phyloP scores from a whole-genome alignment of 2,113 vertebrate species.

The Ophiodon elongatus region DNA sequence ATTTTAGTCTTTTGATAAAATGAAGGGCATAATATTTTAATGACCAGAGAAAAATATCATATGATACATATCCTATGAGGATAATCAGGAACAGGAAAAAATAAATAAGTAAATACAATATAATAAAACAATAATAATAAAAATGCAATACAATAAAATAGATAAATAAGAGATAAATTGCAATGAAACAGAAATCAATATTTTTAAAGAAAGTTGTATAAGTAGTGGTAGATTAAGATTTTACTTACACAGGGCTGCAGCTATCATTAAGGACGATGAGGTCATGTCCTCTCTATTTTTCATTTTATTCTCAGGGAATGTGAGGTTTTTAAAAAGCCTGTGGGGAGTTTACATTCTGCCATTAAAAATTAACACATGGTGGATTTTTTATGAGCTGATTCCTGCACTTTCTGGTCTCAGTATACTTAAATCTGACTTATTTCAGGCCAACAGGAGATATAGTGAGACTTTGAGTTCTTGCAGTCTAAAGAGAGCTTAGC shows the following conservation, averaged over 20 bases:
- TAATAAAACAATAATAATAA: background rate
- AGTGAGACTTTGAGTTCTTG: background rate
- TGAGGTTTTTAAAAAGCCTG: background rate
- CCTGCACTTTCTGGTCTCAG: background rate
- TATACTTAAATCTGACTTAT: background rate
- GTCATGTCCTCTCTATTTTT: background rate
- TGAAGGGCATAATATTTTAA: background rate
- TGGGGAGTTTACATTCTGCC: background rate
- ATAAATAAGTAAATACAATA: background rate
- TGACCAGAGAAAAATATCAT: background rate
- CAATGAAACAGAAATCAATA: too few relatives aligned
- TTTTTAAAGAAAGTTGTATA: background rate
- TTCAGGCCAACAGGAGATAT: background rate
- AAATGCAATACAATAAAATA: too few relatives aligned
- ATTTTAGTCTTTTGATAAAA: background rate
- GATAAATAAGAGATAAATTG: too few relatives aligned
- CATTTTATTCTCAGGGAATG: background rate
- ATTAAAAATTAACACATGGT: background rate
- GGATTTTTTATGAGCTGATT: conserved; percentile 11
- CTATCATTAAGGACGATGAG: background rate
- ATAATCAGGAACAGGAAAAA: background rate
- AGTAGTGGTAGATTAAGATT: background rate
- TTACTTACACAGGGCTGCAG: background rate
- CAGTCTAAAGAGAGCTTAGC: background rate
- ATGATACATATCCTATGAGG: background rate